Conservation (phyloP, 2,888 invertebrate genomes). For the Stenchaetothrips biformis region DNA sequence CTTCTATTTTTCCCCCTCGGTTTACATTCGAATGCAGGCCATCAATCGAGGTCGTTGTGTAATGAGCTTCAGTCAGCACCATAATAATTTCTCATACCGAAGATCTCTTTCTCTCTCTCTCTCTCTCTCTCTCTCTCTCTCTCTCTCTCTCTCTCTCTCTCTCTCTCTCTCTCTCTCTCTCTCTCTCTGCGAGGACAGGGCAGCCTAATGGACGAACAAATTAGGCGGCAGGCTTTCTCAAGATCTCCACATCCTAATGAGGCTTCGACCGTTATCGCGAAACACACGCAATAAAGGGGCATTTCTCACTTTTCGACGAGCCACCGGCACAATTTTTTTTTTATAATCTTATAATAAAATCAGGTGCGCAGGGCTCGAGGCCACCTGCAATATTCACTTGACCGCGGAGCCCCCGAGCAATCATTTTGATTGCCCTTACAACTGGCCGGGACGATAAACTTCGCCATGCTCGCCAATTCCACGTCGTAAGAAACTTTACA, state of each 20-base stretch:
- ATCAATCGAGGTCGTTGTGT: not conserved
- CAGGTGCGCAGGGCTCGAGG: no score
- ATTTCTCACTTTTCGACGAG: no score
- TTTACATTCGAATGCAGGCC: not conserved
- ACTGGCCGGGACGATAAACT: no score
- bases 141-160: not conserved
- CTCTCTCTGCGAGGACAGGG: not conserved
- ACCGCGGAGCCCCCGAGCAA: no score
- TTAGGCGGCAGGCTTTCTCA: slow-evolving; percentile 11
- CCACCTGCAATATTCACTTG: no score
- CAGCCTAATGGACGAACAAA: slow-evolving; percentile 24
- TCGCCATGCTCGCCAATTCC: no score
- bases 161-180: not conserved
- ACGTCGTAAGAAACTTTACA: no score
- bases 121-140: not conserved
- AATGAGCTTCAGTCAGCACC: not conserved
- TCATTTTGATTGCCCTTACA: no score
- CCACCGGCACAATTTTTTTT: no score
- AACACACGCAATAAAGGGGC: no score
- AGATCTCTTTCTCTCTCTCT: not conserved
- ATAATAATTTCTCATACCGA: not conserved
- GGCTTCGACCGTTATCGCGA: not conserved
- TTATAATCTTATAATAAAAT: no score
- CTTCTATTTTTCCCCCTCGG: not conserved
- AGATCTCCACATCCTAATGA: not conserved